These are phyloP conservation scores for Bradynema listronoti DNA, from an alignment of 1,140 invertebrate genomes.

Conservation along the genomic window DNA sequence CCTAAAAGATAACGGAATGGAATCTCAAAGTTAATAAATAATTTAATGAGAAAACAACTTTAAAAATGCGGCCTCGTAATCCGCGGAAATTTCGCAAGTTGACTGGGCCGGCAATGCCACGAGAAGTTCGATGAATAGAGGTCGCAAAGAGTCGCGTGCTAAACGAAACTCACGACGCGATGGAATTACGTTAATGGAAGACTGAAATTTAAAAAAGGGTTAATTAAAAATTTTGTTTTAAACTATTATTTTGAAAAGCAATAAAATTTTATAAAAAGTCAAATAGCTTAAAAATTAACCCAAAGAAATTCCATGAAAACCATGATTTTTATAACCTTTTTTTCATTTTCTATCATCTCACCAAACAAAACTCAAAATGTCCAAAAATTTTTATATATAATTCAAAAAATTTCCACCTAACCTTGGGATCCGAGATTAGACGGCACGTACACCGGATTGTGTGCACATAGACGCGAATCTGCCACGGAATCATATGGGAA, in stretches of 20 bases:
- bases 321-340: neutral
- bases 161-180: constrained; percentile 8
- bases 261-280: too few species aligned
- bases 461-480: constrained; percentile 34
- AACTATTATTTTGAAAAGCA: too few species aligned
- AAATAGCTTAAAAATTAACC: too few species aligned
- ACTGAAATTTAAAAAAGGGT: too few species aligned
- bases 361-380: too few species aligned
- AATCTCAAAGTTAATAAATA: neutral
- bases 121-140: constrained; percentile 25
- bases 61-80: constrained; percentile 34
- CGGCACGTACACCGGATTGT: constrained; percentile 30
- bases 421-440: too few species aligned
- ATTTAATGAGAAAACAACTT: constrained; percentile 13
- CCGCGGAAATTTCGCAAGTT: constrained; percentile 19
- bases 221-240: constrained; percentile 14
- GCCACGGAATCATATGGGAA: constrained; percentile 34
- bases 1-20: constrained; percentile 10
- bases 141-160: constrained; percentile 15
- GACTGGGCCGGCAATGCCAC: constrained; percentile 22
- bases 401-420: too few species aligned
- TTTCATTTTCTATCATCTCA: too few species aligned
- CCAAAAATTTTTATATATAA: too few species aligned
- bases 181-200: too few species aligned
- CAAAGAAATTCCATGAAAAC: constrained; percentile 1